A percentile compares a stretch with the other conserved stretches of the same genome.
These are phyloP conservation scores for Homalodisca vitripennis DNA, from an alignment of 1,140 invertebrate genomes.

Conservation along the genomic window DNA sequence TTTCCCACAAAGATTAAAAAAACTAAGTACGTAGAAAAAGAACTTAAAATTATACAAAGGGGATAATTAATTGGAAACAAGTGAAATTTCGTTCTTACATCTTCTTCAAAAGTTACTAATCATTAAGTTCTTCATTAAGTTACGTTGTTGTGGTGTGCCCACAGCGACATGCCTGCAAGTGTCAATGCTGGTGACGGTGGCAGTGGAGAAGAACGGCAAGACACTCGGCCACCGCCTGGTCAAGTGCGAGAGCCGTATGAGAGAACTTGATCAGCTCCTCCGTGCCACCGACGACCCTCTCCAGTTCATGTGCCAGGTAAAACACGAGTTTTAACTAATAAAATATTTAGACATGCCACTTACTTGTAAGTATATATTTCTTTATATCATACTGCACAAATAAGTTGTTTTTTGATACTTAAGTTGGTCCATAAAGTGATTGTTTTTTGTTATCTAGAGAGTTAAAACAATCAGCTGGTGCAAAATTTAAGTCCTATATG, in stretches of 20 bases:
- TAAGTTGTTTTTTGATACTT: no score
- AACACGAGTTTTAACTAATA: no score
- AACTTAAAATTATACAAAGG: slow-evolving; percentile 5
- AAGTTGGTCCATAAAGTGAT: no score
- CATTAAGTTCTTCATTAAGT: slow-evolving; percentile 20
- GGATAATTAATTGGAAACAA: neutral
- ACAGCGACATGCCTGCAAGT: slow-evolving; percentile 72
- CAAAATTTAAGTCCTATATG: no score
- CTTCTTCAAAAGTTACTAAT: neutral
- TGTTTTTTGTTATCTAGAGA: no score
- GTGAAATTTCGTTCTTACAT: neutral
- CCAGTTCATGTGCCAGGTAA: slow-evolving; percentile 83
- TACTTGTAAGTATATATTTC: no score
- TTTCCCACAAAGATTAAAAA: no score
- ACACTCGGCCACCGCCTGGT: slow-evolving; percentile 74
- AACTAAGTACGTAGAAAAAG: neutral
- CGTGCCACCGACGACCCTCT: slow-evolving; percentile 74
- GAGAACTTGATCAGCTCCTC: slow-evolving; percentile 78
- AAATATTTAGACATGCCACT: no score
- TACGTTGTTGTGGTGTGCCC: no score
- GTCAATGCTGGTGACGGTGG: slow-evolving; percentile 75
- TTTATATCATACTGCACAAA: no score
- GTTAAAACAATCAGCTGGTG: no score
- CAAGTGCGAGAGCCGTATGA: slow-evolving; percentile 79
- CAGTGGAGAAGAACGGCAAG: slow-evolving; percentile 74